Conservation (phyloP, 2,797 vertebrate genomes). For the Xerus rutilus region DNA sequence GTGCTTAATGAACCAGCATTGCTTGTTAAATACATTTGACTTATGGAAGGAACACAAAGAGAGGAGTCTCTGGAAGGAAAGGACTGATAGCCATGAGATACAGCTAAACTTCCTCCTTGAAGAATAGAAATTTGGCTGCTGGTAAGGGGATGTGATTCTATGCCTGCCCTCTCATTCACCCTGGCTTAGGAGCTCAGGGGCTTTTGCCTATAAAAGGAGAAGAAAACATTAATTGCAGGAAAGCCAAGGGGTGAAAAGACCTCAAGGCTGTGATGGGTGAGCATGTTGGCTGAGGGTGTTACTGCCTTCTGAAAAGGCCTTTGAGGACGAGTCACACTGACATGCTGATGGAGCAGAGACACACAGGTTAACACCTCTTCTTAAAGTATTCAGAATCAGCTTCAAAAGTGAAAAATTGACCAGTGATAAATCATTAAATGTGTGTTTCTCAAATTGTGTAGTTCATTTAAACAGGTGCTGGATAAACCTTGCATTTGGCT, state of each 20-base stretch:
- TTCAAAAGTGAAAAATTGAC: neutral
- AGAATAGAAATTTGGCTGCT: neutral
- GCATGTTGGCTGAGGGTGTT: neutral
- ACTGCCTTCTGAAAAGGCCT: neutral
- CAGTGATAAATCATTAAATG: neutral
- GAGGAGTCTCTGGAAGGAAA: neutral
- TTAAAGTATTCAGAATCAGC: neutral
- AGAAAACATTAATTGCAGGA: neutral
- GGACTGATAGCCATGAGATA: neutral
- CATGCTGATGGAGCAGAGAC: neutral
- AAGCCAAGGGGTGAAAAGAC: neutral
- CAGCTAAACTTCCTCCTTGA: neutral
- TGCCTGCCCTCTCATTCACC: rapidly evolving
- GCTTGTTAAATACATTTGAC: neutral
- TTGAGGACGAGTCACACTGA: neutral
- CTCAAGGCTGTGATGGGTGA: neutral
- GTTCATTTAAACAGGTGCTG: neutral
- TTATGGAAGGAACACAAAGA: neutral
- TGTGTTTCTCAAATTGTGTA: neutral
- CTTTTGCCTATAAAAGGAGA: neutral
- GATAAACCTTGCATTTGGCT: neutral
- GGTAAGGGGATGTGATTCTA: neutral
- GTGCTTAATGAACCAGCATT: neutral
- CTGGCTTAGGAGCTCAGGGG: rapidly evolving
- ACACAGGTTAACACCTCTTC: neutral